Percentiles rank a stretch among this genome's conserved stretches.
Conservation (phyloP, 2,113 vertebrate species). For the Uria aalge region DNA sequence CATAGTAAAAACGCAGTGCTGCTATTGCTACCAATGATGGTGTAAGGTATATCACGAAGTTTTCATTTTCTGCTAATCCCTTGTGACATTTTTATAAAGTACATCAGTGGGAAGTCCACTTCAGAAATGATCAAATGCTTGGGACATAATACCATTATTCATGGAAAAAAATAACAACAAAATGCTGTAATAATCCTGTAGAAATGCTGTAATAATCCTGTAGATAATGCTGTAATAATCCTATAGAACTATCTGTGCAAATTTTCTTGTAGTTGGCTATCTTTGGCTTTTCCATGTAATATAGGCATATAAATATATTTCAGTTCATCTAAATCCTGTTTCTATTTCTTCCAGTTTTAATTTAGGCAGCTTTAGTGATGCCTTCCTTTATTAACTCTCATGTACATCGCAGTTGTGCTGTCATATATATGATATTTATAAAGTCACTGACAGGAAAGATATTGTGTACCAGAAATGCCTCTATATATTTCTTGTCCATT, state of each 20-base stretch:
- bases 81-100: not conserved
- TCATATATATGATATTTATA: not conserved
- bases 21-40: not conserved
- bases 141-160: not conserved
- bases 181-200: not conserved
- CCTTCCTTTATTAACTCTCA: not conserved
- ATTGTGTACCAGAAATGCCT: not conserved
- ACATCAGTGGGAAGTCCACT: not conserved
- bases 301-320: not conserved
- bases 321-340: not conserved
- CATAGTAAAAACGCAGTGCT: accelerated
- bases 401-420: not conserved
- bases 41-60: not conserved
- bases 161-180: not conserved
- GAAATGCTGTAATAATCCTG: not conserved
- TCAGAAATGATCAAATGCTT: not conserved
- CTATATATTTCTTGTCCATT: not conserved
- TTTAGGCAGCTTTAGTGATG: not conserved
- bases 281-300: not conserved
- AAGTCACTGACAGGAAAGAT: not conserved
- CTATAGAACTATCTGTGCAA: not conserved
- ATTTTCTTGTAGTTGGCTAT: not conserved
- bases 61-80: not conserved
- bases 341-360: not conserved
- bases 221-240: not conserved